Evolutionary conservation across 2,797 vertebrate species (phyloP), one percentile per base, ranked within the genome.

Genomic region (Esox masquinongy): DNA sequence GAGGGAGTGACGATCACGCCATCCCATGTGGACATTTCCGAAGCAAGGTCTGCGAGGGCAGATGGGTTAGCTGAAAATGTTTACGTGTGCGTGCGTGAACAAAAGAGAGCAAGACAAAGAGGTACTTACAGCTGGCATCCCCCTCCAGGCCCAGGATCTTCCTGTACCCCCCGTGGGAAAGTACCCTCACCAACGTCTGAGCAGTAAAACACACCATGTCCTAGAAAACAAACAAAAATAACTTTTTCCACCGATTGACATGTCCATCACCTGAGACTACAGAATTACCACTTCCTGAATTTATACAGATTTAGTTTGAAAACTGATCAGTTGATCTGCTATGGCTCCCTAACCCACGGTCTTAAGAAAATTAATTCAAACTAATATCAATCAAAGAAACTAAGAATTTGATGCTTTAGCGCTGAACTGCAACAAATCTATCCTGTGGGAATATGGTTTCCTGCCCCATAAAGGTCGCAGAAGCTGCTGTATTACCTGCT

Each of bases 161-260:
- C 86, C 98, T 91, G 92, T 95, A 97, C 0, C 98, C 97, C 14
- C 98, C 98, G 0, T 99, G 97, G 0, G 96, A 97, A 2, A 99
- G 94, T 16, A 99, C 98, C 63, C 97, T 93, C 51, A 99, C 97
- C 22, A 99, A 90, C 0, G 98, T 98, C 93, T 99, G 98, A 0
- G 98, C 97, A 0, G 97, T 99, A 87, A 98, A 99, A 81, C 98
- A 99, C 73, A 98, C 98, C 96, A 96, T 97, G 88, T 99, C 98
- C 97, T 99, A n/a, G 56, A 67, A 31, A 73, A 39, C 84, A 50
- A 67, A 53, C 19, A 71, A 71, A 26, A 31, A 31, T 31, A 31
- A 70, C 31, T 1, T 16, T 19, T 68, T 14, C 29, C 8, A 29
- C 34, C 12, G 1, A 59, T 16, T 22, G 4, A 24, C 7, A n/a